Evolutionary conservation across 2,113 vertebrate species (phyloP), one percentile per base, ranked within the genome.

Genomic region (Piprites chloris): DNA sequence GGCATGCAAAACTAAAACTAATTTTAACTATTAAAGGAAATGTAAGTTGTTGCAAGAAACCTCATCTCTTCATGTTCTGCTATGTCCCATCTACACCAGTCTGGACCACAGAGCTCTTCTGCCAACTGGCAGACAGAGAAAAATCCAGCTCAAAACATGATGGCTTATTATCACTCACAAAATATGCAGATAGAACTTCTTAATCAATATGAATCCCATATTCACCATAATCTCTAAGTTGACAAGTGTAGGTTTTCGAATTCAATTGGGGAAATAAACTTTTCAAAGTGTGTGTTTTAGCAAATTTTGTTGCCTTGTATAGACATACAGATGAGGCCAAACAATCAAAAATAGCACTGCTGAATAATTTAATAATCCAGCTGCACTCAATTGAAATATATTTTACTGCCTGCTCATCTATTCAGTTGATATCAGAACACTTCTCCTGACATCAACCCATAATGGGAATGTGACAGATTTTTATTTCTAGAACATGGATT

Each of bases 401-500:
- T 89, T 85, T 93, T 85, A 75, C 28, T 87, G 44, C n/a, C 53
- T 75, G 65, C 41, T 85, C 39, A 82, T 41, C 65, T 89, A 32
- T 75, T 85, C 83, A 68, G 28, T 66, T 67, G 89, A 94, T 6
- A 52, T 39, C 3, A 5, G 49, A 87, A 69, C 63, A 91, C n/a
- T 76, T 86, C 89, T 89, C 41, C n/a, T 65, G 62, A n/a, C 30
- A 63, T 65, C 73, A 93, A 68, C 41, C 4, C 4, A 14, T 21
- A 83, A 75, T 2, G 8, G 50, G 89, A 86, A 76, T 21, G 37
- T 49, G 53, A 83, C 30, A 71, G 50, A 10, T 33, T 81, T 89
- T 90, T 67, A 83, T 90, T 93, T 96, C 92, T 97, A 95, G 33
- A 96, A 93, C 2, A 84, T 98, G 98, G 98, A 98, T 98, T 98